These are phyloP conservation scores for Motacilla alba DNA, from an alignment of 2,113 vertebrate genomes.

Conservation along the genomic window DNA sequence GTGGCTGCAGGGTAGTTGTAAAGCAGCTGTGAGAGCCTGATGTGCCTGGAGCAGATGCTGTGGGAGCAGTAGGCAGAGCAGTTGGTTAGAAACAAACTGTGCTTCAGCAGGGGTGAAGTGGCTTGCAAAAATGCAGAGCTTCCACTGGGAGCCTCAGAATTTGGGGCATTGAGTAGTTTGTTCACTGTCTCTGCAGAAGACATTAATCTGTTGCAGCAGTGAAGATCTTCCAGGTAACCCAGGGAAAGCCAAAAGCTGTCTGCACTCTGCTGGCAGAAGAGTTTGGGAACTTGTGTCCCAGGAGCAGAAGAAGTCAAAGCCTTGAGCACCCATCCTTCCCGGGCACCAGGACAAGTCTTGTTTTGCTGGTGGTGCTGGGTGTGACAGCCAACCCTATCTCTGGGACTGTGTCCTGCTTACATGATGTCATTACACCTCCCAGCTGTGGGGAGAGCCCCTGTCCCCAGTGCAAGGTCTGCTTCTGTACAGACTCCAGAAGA, in stretches of 20 bases:
- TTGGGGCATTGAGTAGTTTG: not conserved
- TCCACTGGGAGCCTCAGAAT: not conserved
- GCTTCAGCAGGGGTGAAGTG: not conserved
- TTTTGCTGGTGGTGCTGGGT: not conserved
- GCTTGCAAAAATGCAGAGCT: not conserved
- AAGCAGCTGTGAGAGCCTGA: not conserved
- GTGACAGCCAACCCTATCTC: not conserved
- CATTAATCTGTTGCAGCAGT: not conserved
- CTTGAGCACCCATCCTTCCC: not conserved
- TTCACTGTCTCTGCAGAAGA: not conserved
- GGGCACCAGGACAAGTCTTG: not conserved
- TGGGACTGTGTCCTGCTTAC: not conserved
- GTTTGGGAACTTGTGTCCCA: not conserved
- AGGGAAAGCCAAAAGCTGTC: not conserved
- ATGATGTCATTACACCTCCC: not conserved
- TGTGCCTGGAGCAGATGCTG: not conserved
- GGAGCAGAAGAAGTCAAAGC: not conserved
- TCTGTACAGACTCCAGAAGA: not conserved
- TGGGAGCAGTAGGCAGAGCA: not conserved
- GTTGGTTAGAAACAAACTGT: not conserved
- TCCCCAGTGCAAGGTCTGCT: not conserved
- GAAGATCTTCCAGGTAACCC: not conserved
- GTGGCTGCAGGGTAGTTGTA: not conserved
- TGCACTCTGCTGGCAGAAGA: not conserved
- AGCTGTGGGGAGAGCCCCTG: not conserved